Evolutionary conservation across 2,888 invertebrate species (phyloP), one percentile per base, ranked within the genome.

Genomic region (Molorchus minor): DNA sequence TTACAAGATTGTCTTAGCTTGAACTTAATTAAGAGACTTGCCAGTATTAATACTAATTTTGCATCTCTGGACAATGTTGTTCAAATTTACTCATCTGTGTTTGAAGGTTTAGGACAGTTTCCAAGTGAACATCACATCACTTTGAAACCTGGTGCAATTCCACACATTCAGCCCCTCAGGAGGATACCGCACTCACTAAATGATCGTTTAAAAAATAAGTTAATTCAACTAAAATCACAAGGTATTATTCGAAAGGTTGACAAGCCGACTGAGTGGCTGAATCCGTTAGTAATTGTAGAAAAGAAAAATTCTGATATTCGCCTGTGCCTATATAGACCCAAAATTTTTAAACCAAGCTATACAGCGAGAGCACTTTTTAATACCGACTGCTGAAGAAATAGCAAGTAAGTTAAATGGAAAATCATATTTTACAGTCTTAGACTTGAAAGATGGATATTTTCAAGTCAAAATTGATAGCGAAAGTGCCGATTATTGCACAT

Each of bases 401-500:
- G 40, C 60, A 20, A 15, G 7, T 36, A 66, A 62, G 36, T 52
- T 67, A 30, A 36, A 35, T 21, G 41, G 46, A 38, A 66, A 66
- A 43, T 15, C 29, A 44, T 66, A 25, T 35, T 64, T 67, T 29
- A 62, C 65, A 1, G 58, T 66, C n/a, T 38, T 67, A 8, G 64
- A 65, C 30, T 58, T 62, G 61, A 64, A 67, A 29, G 65, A 64
- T 43, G 64, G 64, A 1, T 62, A 60, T 38, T 60, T 57, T 44
- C 64, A 66, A 45, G 47, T 66, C 1, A 38, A 44, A 49, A 25
- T 57, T 43, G 58, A 46, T 17, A 7, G 25, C 25, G 41, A 54
- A 46, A 55, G 56, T 25, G 21, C 51, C 10, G 56, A 65, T 30
- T 40, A 20, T 1, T 53, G 41, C 17, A 51, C 56, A n/a, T 65